Conservation (phyloP, 64 coral and sea anemone species). For the Porites australiensis region DNA sequence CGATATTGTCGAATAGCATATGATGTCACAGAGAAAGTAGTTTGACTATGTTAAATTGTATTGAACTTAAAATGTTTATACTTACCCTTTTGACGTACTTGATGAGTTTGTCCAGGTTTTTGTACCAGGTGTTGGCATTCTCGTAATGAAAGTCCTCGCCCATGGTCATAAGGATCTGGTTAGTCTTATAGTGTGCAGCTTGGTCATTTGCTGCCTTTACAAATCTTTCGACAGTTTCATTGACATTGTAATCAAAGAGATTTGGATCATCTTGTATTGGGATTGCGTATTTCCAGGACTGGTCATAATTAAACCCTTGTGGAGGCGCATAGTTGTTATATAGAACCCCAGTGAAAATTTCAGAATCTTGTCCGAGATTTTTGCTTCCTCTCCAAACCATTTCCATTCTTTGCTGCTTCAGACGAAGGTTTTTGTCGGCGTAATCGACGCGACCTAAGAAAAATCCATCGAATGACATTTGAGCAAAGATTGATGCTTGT, state of each 20-base stretch:
- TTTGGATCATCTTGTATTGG: slow-evolving; percentile 67
- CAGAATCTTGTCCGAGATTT: slow-evolving; percentile 62
- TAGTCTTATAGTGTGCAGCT: slow-evolving; percentile 66
- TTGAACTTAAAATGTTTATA: background rate
- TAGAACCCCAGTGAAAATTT: slow-evolving; percentile 65
- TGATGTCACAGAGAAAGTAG: background rate
- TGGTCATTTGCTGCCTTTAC: slow-evolving; percentile 27
- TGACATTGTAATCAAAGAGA: slow-evolving; percentile 48
- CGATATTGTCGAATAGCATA: no score
- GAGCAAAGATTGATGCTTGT: slow-evolving; percentile 74
- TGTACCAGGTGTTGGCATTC: slow-evolving; percentile 74
- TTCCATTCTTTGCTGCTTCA: slow-evolving; percentile 71
- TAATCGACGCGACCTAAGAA: slow-evolving; percentile 75
- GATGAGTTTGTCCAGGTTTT: slow-evolving; percentile 74
- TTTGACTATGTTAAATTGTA: background rate
- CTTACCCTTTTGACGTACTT: slow-evolving; percentile 61
- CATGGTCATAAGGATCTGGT: slow-evolving; percentile 70
- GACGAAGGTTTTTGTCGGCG: slow-evolving; percentile 41
- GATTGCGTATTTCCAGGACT: slow-evolving; percentile 22
- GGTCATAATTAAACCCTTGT: slow-evolving; percentile 63
- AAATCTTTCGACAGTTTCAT: slow-evolving; percentile 58
- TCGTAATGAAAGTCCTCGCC: slow-evolving; percentile 73
- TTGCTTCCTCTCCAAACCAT: slow-evolving; percentile 74
- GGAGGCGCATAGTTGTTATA: slow-evolving; percentile 62
- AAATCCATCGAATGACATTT: slow-evolving; percentile 80